Base-by-base conservation (phyloP, 2,113 vertebrate species). In the Rana temporaria region DNA sequence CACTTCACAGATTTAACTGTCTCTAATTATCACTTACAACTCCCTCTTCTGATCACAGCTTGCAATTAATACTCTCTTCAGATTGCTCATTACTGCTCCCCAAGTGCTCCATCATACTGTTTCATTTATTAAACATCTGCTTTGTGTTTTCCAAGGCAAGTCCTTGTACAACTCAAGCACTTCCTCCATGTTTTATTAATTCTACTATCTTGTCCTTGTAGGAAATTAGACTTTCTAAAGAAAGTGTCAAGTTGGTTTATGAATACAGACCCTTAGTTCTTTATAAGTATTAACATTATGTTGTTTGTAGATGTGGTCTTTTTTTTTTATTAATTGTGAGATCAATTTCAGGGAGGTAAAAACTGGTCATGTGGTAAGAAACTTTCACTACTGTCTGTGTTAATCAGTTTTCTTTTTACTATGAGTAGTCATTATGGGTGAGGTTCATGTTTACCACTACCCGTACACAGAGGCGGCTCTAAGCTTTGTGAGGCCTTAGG, bases 121-220 rank as follows among this genome's bases (percentile, higher is more conserved):
- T 83, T 76, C 81, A 75, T 72, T 83, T 83, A 83, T 68, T 76
- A 83, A 83, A 83, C 81, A 83, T 83, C 81, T 83, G 81, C 81
- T 83, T 83, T 55, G 57, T 76, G 81, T 75, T 76, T 83, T 83
- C 64, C 53, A 20, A 55, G 63, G 65, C 53, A 67, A 68, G 72
- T 83, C 34, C 72, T 82, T 56, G 71, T 76, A 67, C 24, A 65
- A 75, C 64, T 83, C 81, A 68, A 83, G 71, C 48, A 56, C 72
- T 83, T 83, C 53, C 55, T 63, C 53, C 56, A 64, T 83, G 81
- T 82, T 82, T 82, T 82, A 74, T 74, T 82, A 56, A 82, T 55
- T 74, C 62, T 74, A 74, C 65, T 80, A 80, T 80, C 78, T 70
- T 70, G 78, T 70, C 67, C 42, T 70, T 80, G 56, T 22, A 48